phyloP scores from a whole-genome alignment of 2,888 invertebrate species.

The Helobdella robusta region DNA sequence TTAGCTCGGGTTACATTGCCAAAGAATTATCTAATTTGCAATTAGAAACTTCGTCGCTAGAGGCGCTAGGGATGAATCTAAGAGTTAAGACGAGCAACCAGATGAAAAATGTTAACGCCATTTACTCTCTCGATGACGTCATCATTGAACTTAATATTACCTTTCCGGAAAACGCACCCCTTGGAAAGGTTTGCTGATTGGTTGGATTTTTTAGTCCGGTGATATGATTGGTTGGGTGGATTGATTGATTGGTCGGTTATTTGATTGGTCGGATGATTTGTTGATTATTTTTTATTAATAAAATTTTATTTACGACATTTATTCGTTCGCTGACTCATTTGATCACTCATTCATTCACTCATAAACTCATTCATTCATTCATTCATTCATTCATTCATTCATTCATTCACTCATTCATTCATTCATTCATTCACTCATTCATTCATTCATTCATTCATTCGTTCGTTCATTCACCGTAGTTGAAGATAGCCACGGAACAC shows the following conservation, averaged over 20 bases:
- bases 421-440: no score
- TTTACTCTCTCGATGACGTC: constrained; percentile 60
- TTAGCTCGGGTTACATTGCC: constrained; percentile 13
- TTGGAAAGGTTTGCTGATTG: constrained; percentile 61
- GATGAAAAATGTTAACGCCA: constrained; percentile 57
- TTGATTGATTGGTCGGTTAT: no score
- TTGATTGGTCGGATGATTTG: neutral
- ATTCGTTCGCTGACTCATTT: no score
- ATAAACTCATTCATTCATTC: no score
- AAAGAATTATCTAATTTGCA: constrained; percentile 8
- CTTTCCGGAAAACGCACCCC: constrained; percentile 73
- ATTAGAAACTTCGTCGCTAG: neutral
- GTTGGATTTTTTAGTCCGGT: neutral
- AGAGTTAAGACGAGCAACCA: neutral
- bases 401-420: no score
- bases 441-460: no score
- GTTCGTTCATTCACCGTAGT: neutral
- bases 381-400: neutral
- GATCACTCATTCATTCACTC: no score
- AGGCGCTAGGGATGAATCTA: neutral
- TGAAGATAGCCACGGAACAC: neutral
- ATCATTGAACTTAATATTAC: constrained; percentile 66
- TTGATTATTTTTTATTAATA: neutral
- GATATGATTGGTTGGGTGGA: no score
- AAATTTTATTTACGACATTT: neutral